Base-by-base conservation (phyloP, 2,888 invertebrate species). In the Drosophila subsilvestris region DNA sequence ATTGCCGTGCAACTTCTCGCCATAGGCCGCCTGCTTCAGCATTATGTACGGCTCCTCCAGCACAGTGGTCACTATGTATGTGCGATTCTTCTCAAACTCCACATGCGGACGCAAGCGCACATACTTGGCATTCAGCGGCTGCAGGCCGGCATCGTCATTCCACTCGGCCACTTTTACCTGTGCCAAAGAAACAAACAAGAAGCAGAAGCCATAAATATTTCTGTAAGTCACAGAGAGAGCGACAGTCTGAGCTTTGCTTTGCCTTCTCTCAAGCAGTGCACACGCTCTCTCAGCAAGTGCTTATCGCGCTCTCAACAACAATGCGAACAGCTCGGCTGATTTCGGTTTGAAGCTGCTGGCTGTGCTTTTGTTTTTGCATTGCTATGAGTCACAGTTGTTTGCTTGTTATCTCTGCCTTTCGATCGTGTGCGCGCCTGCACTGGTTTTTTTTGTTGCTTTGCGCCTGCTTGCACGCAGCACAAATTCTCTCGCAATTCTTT, bases 31-130 rank as follows among this genome's bases (percentile, higher is more conserved):
- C 68, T 94, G 94, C 86, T 95, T 95, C 78, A 94, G 91, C 96
- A 97, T 97, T 86, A 98, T 95, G 89, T 97, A 98, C 0, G 98
- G 98, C 85, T 97, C 97, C 92, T 97, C 97, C 89, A 97, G 93
- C 70, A 97, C 95, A 2, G 97, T 96, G 14, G 97, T 96, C n/a
- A 98, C 95, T 70, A 97, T 94, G 88, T 97, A 98, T 0, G 97
- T 97, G 89, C 94, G 95, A 90, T 97, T 97, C 75, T 94, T 95
- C 79, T 96, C 96, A 78, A 96, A 95, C 68, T 95, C 95, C 4
- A 94, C 93, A 17, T 95, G 94, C 0, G 96, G 95, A 75, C 94
- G 94, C 22, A 96, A 93, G 69, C 96, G 94, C 37, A 95, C 94
- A 86, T 96, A 96, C 92, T 96, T 97, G 7, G 96, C 95, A 4